Conservation (phyloP, 1,140 invertebrate genomes). For the Rhopalosiphum maidis region DNA sequence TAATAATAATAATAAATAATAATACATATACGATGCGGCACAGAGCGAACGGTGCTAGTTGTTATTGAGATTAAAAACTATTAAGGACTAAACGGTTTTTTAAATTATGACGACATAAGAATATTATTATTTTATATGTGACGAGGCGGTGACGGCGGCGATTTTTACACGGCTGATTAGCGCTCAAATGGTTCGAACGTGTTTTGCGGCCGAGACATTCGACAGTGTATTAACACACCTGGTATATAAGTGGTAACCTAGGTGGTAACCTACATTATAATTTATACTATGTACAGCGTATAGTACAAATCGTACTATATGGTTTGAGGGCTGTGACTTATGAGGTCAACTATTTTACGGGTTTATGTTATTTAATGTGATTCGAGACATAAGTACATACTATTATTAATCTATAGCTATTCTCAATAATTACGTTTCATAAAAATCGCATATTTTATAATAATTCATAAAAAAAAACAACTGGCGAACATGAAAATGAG, state of each 20-base stretch:
- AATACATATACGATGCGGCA: neutral
- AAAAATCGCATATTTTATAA: neutral
- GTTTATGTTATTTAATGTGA: neutral
- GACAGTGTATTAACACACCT: neutral
- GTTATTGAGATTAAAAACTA: neutral
- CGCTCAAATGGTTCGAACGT: neutral
- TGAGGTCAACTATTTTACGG: neutral
- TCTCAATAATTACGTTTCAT: too few species aligned
- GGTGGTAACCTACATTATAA: neutral
- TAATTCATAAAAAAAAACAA: neutral
- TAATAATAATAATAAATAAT: too few species aligned
- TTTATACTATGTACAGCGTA: neutral
- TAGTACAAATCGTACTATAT: neutral
- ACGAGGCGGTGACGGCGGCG: slow-evolving; percentile 1
- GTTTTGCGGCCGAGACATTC: neutral
- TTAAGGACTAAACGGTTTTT: neutral
- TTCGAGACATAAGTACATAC: neutral
- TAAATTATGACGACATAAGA: neutral
- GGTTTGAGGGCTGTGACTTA: neutral
- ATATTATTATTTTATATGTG: neutral
- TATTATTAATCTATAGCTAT: neutral
- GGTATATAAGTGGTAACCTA: neutral
- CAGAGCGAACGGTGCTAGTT: neutral
- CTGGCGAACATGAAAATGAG: neutral
- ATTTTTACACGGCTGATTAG: slow-evolving; percentile 24